A percentile compares a stretch with the other conserved stretches of the same genome.
Conservation (phyloP, 2,888 invertebrate genomes). For the Euzophera pinguis region DNA sequence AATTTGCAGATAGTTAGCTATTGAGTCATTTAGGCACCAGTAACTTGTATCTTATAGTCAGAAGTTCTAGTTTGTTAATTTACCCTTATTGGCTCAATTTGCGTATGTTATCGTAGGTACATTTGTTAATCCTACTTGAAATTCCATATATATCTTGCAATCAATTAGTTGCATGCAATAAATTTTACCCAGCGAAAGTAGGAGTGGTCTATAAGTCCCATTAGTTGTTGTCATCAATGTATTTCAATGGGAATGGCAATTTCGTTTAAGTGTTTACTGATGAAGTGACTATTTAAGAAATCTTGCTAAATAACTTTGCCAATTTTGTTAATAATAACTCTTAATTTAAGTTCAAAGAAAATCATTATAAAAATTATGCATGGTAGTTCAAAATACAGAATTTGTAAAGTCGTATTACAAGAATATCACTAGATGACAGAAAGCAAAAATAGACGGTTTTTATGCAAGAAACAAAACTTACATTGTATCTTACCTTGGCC, state of each 20-base stretch:
- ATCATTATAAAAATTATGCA: too few relatives aligned
- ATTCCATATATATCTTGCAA: not conserved
- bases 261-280: not conserved
- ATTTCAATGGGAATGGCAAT: not conserved
- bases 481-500: slow-evolving; percentile 59
- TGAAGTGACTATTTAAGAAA: not conserved
- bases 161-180: slow-evolving; percentile 5
- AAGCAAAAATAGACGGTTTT: not conserved
- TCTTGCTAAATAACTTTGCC: too few relatives aligned
- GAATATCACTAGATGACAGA: not conserved
- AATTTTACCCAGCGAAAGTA: slow-evolving; percentile 1
- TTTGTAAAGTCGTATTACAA: not conserved
- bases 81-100: slow-evolving; percentile 1
- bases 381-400: too few relatives aligned
- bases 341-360: too few relatives aligned
- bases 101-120: not conserved
- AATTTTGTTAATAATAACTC: too few relatives aligned
- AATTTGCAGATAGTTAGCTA: too few relatives aligned
- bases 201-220: slow-evolving; percentile 2
- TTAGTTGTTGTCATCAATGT: slow-evolving; percentile 1
- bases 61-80: not conserved
- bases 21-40: not conserved
- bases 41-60: not conserved
- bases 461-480: slow-evolving; percentile 32
- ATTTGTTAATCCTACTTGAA: not conserved